phyloP scores from a whole-genome alignment of 1,140 invertebrate genomes.

The Drosophila obscura region DNA sequence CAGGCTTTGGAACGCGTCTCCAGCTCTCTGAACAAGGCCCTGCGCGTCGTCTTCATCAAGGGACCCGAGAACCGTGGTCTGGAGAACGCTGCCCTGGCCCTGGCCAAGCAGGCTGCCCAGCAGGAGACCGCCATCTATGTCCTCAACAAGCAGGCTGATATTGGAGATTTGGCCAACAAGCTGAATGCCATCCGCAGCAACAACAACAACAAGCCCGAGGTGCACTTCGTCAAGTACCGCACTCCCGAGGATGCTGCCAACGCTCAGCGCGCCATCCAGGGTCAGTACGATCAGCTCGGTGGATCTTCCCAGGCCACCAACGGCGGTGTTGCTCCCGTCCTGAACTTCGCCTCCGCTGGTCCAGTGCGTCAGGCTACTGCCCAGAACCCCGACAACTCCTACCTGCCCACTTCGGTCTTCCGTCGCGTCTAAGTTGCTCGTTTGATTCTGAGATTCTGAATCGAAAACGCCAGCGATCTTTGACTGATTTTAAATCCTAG shows the following conservation, averaged over 20 bases:
- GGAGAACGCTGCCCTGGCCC: slow-evolving; percentile 61
- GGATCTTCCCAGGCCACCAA: slow-evolving; percentile 52
- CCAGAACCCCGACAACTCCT: slow-evolving; percentile 66
- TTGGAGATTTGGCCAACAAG: slow-evolving; percentile 72
- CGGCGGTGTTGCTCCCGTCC: slow-evolving; percentile 68
- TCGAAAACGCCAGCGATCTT: slow-evolving; percentile 63
- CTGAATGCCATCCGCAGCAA: slow-evolving; percentile 64
- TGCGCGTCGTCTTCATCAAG: slow-evolving; percentile 77
- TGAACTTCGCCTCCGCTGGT: slow-evolving; percentile 75
- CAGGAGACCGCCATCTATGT: slow-evolving; percentile 75
- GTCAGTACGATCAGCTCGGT: slow-evolving; percentile 64
- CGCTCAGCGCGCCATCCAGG: slow-evolving; percentile 65
- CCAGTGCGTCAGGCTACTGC: slow-evolving; percentile 58
- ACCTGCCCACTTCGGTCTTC: slow-evolving; percentile 77
- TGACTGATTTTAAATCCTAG: slow-evolving; percentile 73
- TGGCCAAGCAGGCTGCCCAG: slow-evolving; percentile 65
- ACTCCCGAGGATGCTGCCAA: slow-evolving; percentile 66
- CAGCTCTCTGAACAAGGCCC: slow-evolving; percentile 51
- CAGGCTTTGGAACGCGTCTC: slow-evolving; percentile 39
- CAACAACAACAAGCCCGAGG: slow-evolving; percentile 73
- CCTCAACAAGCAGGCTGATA: slow-evolving; percentile 75
- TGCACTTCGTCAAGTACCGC: slow-evolving; percentile 77
- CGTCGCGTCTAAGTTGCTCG: slow-evolving; percentile 67
- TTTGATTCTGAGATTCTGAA: slow-evolving; percentile 39
- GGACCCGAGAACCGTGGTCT: slow-evolving; percentile 62